Base-by-base conservation (phyloP, 2,888 invertebrate genomes). In the Drosophila vallismaia region DNA sequence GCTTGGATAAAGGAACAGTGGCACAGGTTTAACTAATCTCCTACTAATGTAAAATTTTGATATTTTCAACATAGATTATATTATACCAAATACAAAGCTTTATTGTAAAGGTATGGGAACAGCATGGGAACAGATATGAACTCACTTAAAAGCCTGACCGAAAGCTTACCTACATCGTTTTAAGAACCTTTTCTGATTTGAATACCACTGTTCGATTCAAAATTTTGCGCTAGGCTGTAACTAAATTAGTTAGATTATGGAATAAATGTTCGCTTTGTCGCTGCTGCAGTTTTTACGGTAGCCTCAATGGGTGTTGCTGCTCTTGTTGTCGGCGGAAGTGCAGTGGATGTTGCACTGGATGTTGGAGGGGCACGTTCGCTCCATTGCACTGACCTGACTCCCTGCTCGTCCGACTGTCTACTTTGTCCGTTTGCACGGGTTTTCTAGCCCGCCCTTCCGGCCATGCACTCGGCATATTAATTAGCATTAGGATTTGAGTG, bases 381-480 rank as follows among this genome's bases (percentile, higher is more conserved):
- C 60, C 75, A 62, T 56, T 79, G 71, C 78, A 58, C 36, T 68
- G 73, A 54, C 66, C 63, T 66, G 59, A 56, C 40, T 62, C 52
- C 50, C 49, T 53, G 33, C 7, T 33, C n/a, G 7, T 19, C 26
- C 36, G 12, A 14, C 49, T 24, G 59, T 31, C 19, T 24, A 26
- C n/a, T 26, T 9, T 36, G 26, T 36, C 36, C 36, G 36, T 36
- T 36, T 36, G 6, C 36, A n/a, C 2, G 42, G 9, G 8, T 29
- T 56, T 40, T 28, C 9, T 7, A 45, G 42, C 28, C 38, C 26
- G 33, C 42, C 48, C n/a, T 36, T 54, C 46, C 9, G 51, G 60
- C 46, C 71, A 79, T 75, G 75, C 54, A 62, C 55, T 71, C 74
- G 72, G 84, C 81, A 84, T 81, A 82, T 81, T 77, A 82, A 84